Evolutionary conservation across 2,797 vertebrate species (phyloP).

Genomic region (Anguilla megastoma): DNA sequence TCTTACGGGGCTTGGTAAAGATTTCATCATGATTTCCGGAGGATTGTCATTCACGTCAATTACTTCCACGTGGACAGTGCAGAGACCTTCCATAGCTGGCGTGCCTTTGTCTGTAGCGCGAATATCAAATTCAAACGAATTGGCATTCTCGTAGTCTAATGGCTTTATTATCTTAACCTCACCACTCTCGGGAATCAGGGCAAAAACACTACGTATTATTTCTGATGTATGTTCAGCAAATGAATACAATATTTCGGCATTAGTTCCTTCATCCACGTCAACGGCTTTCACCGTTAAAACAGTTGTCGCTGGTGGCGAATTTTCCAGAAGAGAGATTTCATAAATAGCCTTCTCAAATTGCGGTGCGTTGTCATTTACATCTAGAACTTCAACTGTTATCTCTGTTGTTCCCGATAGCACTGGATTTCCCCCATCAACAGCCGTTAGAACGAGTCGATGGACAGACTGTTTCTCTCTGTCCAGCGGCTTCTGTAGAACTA

Average conservation of each 20-base stretch:
- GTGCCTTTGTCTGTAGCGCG: slow-evolving; percentile 57
- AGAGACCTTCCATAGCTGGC: slow-evolving; percentile 58
- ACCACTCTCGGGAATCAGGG: slow-evolving; percentile 53
- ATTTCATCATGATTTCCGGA: slow-evolving; percentile 47
- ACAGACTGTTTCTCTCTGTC: slow-evolving; percentile 53
- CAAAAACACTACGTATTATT: neutral
- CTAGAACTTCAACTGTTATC: slow-evolving; percentile 54
- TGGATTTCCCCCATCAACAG: slow-evolving; percentile 59
- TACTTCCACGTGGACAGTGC: slow-evolving; percentile 56
- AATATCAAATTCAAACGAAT: slow-evolving; percentile 52
- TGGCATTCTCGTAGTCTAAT: slow-evolving; percentile 59
- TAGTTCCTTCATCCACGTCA: slow-evolving; percentile 50
- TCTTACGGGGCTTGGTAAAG: slow-evolving; percentile 35
- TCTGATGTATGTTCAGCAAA: slow-evolving; percentile 51
- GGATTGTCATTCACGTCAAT: slow-evolving; percentile 56
- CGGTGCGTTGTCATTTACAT: slow-evolving; percentile 56
- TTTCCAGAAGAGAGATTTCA: slow-evolving; percentile 47
- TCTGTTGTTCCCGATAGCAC: slow-evolving; percentile 47
- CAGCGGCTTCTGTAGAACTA: slow-evolving; percentile 52
- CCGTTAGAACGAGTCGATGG: slow-evolving; percentile 52
- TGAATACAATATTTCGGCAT: slow-evolving; percentile 57
- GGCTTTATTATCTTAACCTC: slow-evolving; percentile 50
- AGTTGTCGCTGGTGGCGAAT: slow-evolving; percentile 24
- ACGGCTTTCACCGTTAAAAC: slow-evolving; percentile 46
- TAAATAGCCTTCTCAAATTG: slow-evolving; percentile 54